Evolutionary conservation across 1,140 invertebrate genomes (phyloP), one percentile per base, ranked within the genome.

Genomic region (Drosophila kepulauana): DNA sequence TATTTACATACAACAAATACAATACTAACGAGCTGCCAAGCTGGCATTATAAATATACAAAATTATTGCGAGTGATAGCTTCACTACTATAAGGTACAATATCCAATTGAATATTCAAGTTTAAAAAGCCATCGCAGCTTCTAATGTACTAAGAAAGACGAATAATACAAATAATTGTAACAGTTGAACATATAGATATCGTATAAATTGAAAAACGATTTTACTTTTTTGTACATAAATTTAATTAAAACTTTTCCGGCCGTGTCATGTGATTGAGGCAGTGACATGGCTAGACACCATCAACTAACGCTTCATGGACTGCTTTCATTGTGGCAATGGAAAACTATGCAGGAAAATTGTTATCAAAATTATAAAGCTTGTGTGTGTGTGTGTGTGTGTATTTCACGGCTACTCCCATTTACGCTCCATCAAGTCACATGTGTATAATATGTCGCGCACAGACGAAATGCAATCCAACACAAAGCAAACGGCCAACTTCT

Each of bases 231-330:
- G 57, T 66, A 69, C 67, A 81, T 80, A 80, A 77, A 80, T 82
- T 80, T 78, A 82, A 82, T 82, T 82, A 74, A 74, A 82, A 82
- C 80, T 80, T 80, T 82, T 68, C 63, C 69, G 62, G 43, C 62
- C 46, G 28, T 67, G 58, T 43, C 51, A 75, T 58, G 57, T 58
- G 63, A 58, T 54, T 33, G 41, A 5, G n/a, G 10, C 5, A 45
- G 8, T 45, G 64, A 57, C 46, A 49, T 68, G 64, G 67, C 66
- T 58, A 61, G 52, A 52, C 41, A 7, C 3, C 59, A 43, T 8
- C 7, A 35, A 25, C 1, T 30, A 11, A 3, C 4, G 52, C 43
- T 38, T 38, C 51, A 75, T 79, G 77, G 73, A 25, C 20, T 25
- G 20, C 20, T 25, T 25, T 25, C 20, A 81, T 81, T 81, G 76